These are phyloP conservation scores for Pelecanoides urinatrix DNA, from an alignment of 2,113 vertebrate species.

Conservation along the genomic window DNA sequence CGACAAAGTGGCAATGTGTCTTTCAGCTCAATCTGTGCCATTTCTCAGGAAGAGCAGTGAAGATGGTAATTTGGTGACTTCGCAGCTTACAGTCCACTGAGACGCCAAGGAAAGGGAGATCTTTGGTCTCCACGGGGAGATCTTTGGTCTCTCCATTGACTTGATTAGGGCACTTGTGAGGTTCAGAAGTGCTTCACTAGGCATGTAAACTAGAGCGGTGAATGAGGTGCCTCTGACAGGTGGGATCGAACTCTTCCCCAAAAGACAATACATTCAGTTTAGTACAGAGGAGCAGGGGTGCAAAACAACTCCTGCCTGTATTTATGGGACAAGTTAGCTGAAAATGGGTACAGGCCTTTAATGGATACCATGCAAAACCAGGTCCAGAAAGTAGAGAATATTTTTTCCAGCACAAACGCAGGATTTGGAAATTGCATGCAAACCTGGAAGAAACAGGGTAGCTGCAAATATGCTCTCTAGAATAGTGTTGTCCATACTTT, in stretches of 20 bases:
- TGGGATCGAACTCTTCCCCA: neutral
- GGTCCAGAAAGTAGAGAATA: neutral
- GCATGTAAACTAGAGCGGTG: neutral
- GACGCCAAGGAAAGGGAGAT: neutral
- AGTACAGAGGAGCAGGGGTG: neutral
- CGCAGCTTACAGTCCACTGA: neutral
- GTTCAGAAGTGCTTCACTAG: neutral
- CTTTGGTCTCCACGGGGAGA: neutral
- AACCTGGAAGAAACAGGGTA: neutral
- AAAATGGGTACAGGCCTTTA: neutral
- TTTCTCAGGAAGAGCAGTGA: neutral
- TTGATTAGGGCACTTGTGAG: neutral
- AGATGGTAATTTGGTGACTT: neutral
- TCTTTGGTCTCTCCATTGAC: neutral
- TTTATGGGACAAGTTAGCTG: neutral
- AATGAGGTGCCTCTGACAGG: neutral
- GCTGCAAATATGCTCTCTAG: neutral
- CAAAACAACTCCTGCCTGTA: neutral
- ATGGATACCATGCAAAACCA: neutral
- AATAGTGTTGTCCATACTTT: neutral
- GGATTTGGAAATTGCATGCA: neutral
- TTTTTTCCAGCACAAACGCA: neutral
- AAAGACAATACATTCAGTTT: neutral
- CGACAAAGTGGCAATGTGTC: neutral
- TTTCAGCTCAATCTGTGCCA: neutral